Evolutionary conservation across 2,797 vertebrate species (phyloP), one percentile per base, ranked within the genome.

Genomic region (Hylomyscus alleni): DNA sequence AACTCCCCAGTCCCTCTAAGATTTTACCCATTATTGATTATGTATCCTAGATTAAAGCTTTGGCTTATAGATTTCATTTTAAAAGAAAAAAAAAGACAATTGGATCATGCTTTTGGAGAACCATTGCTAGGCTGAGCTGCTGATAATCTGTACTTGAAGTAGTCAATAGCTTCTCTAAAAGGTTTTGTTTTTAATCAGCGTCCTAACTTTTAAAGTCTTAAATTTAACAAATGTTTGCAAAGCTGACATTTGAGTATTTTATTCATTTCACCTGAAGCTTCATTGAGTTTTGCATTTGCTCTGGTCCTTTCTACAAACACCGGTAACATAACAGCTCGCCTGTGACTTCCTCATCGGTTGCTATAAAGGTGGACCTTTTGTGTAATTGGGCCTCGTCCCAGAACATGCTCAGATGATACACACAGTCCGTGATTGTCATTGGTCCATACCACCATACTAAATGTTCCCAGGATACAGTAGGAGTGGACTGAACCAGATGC

Each of bases 371-470:
- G 2, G 40, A 15, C 54, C 19, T 40, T 67, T 37, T 12, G 12
- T 26, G 1, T 15, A 12, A 29, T 77, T 22, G 22, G 1, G 44
- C 20, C 78, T 54, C 37, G 81, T 58, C 13, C 20, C 85, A 47
- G 75, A 29, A 19, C 17, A 5, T 19, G 0, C 0, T 54, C 17
- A 0, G 1, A 1, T 54, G 65, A 19, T 8, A 20, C 0, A 0
- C 15, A 73, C n/a, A 12, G 15, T 62, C 60, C 3, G n/a, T n/a
- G 26, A 10, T 10, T 50, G 20, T 52, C 52, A 11, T 9, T 20
- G 84, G 6, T 6, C 19, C 65, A 2, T 37, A 20, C n/a, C n/a
- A 37, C 69, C 69, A 1, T 6, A 3, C 47, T 58, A 37, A 13
- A 1, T n/a, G n/a, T n/a, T 37, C 62, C 20, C 40, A 40, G 75